Evolutionary conservation across 2,888 invertebrate species (phyloP), one percentile per base, ranked within the genome.

Genomic region (Diarsia mendica): DNA sequence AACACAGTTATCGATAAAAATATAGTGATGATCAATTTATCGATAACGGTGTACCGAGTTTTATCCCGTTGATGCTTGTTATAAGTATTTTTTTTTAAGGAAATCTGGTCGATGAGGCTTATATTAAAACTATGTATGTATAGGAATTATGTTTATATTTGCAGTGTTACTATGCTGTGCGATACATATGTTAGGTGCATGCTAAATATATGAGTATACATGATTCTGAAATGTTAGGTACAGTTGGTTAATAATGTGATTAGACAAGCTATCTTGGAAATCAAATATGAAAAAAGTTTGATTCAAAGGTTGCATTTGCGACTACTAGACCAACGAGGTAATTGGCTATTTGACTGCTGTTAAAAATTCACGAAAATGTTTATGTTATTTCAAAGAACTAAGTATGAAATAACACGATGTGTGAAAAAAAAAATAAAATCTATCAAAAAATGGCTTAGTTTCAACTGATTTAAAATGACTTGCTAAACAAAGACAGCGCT

Each of bases 141-240:
- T 66, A 51, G 28, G 1, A 2, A 28, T 28, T 18, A 8, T 55
- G 28, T 6, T 48, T 48, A 8, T 55, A 9, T 48, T 49, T 68
- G 61, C 20, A 18, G 53, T 68, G 1, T 23, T 51, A 63, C 2
- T 73, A 51, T 48, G 48, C 51, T 28, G 23, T 68, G 68, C 55
- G 53, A 33, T 69, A 72, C 6, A 68, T 44, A 51, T 11, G 53
- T 84, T 72, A 84, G 23, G 13, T 10, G 51, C 76, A 80, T 82
- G 82, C 71, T 20, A 66, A 51, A 67, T n/a, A 60, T 13, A 58
- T 58, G 13, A 46, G 15, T 53, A n/a, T 23, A 55, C 11, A 23
- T 58, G 64, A 33, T 6, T 51, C 15, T 23, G 53, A 10, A 10
- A 18, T 33, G 4, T 70, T 53, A 71, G 33, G 39, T 1, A 67